These are phyloP conservation scores for Nannospalax galili DNA, from an alignment of 2,113 vertebrate genomes.

Conservation along the genomic window DNA sequence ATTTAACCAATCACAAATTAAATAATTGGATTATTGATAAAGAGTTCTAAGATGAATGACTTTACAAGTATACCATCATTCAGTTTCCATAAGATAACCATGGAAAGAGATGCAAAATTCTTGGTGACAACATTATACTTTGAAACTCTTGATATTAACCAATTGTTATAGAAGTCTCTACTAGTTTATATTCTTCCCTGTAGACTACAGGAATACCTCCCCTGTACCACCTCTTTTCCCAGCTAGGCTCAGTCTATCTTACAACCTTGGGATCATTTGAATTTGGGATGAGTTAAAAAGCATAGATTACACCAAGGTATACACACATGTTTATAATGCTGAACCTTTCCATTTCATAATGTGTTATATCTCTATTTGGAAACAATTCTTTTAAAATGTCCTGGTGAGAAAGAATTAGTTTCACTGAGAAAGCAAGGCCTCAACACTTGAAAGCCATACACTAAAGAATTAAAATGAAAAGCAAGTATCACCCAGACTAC, in stretches of 20 bases:
- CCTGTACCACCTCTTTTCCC: background rate
- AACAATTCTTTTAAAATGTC: constrained; percentile 15
- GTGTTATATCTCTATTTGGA: background rate
- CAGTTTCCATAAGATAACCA: background rate
- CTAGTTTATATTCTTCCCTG: background rate
- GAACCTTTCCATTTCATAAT: background rate
- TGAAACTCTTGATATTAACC: background rate
- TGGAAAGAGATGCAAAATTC: background rate
- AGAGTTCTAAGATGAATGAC: background rate
- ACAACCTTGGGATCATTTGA: background rate
- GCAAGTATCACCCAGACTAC: background rate
- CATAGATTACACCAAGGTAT: background rate
- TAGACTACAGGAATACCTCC: background rate
- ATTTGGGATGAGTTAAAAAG: background rate
- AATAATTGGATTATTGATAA: background rate
- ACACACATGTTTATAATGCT: background rate
- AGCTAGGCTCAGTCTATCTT: constrained; percentile 5
- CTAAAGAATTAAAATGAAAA: constrained; percentile 43
- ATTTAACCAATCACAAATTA: background rate
- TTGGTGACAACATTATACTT: background rate
- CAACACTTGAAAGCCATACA: background rate
- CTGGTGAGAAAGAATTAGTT: background rate
- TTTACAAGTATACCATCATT: background rate
- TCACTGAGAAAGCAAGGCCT: background rate
- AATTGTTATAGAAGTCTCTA: background rate